Evolutionary conservation across 2,888 invertebrate species (phyloP), one percentile per base, ranked within the genome.

Genomic region (Meloe dianella): DNA sequence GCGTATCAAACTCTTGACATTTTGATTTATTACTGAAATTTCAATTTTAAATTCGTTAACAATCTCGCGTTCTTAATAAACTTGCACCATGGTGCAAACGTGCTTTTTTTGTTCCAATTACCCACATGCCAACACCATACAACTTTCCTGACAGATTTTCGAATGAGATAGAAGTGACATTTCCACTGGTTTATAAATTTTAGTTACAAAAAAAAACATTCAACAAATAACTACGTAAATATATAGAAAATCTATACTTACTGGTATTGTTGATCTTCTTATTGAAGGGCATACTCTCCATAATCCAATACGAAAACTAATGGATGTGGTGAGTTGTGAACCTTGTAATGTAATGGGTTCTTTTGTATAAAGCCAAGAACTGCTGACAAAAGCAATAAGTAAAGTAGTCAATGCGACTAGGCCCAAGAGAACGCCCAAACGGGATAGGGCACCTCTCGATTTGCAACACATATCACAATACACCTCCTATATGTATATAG

Each of bases 281-380:
- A 86, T 79, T 30, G 81, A 79, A 10, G 85, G 86, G 76, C 86
- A 86, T 61, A 84, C 85, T 54, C 84, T 78, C 86, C 86, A 86
- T 65, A 86, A 80, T 61, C 86, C 86, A 70, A 86, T 85, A 61
- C 82, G 79, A 77, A 86, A 86, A 62, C 82, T 84, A 74, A 86
- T 83, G 64, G 83, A 82, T 57, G 86, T 85, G 68, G 82, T 82
- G 72, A 84, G 75, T 67, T 83, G 80, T 27, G 81, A 76, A 73
- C 83, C 82, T 60, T 85, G 85, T 64, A 85, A 76, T 47, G 80
- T 78, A 68, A 85, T 80, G 10, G 86, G 85, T 74, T 86, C 86
- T 71, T 82, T 82, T 54, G 86, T 85, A 78, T 84, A 85, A 61
- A 86, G 81, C 86, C 86, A 86, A 60, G 84, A 83, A 69, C 85